These are phyloP conservation scores for Barnardius zonarius DNA, from an alignment of 2,113 vertebrate genomes.

Conservation along the genomic window DNA sequence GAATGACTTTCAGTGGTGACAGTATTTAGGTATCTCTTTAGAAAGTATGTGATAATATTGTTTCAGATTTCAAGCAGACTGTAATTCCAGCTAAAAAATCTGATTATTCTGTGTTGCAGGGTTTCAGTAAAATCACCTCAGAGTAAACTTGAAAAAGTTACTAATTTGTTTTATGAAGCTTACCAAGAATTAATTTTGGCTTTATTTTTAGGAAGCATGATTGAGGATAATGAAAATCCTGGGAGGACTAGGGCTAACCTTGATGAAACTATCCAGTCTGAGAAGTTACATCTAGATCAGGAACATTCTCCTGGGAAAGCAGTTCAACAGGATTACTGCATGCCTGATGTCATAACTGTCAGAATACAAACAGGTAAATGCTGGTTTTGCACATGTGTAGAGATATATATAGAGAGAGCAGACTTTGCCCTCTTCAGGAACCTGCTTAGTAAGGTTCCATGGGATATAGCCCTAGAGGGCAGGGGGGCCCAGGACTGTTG, in stretches of 20 bases:
- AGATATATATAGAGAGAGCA: too few relatives aligned
- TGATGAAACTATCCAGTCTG: slow-evolving; percentile 73
- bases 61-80: neutral
- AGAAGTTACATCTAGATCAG: slow-evolving; percentile 74
- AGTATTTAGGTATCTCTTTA: neutral
- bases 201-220: slow-evolving; percentile 70
- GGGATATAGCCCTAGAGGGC: too few relatives aligned
- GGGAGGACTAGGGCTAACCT: slow-evolving; percentile 70
- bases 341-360: slow-evolving; percentile 83
- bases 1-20: neutral
- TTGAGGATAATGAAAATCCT: slow-evolving; percentile 72
- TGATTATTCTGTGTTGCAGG: neutral
- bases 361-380: slow-evolving; percentile 78
- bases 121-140: neutral
- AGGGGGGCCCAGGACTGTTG: too few relatives aligned
- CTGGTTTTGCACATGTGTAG: neutral
- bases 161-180: neutral
- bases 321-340: slow-evolving; percentile 65
- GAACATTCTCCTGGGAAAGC: slow-evolving; percentile 48
- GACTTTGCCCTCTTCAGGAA: too few relatives aligned
- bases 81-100: neutral
- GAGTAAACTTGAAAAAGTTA: neutral
- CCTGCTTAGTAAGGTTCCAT: too few relatives aligned
- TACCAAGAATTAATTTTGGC: neutral
- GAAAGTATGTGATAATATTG: neutral